phyloP scores from a whole-genome alignment of 2,888 invertebrate genomes.

The Campaea margaritaria region DNA sequence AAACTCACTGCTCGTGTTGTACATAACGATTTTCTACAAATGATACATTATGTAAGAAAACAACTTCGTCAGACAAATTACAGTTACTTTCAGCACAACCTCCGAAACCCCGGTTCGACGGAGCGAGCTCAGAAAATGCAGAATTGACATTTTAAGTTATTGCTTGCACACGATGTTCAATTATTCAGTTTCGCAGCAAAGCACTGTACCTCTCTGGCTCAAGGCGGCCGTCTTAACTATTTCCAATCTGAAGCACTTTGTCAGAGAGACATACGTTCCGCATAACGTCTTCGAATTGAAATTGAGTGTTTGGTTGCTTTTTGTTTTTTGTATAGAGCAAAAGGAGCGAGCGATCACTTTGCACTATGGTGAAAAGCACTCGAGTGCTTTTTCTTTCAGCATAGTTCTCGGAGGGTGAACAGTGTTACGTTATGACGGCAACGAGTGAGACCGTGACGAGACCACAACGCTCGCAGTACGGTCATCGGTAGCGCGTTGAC shows the following conservation, averaged over 20 bases:
- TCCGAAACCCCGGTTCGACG: slow-evolving; percentile 8
- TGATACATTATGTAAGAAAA: not conserved
- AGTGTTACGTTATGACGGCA: too few species aligned
- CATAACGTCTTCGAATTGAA: slow-evolving; percentile 32
- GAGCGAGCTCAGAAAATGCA: slow-evolving; percentile 33
- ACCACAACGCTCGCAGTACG: too few species aligned
- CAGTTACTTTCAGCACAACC: slow-evolving; percentile 8
- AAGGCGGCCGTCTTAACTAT: slow-evolving; percentile 22
- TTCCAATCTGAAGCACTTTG: slow-evolving; percentile 44
- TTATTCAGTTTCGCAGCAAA: slow-evolving; percentile 39
- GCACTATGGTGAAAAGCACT: too few species aligned
- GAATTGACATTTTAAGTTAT: slow-evolving; percentile 46
- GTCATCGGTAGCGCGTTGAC: too few species aligned
- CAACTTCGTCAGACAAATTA: not conserved
- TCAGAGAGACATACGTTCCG: slow-evolving; percentile 41
- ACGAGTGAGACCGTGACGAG: too few species aligned
- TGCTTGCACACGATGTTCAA: slow-evolving; percentile 37
- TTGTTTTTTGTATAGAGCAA: too few species aligned
- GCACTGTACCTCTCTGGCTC: slow-evolving; percentile 9
- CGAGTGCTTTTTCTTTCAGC: too few species aligned
- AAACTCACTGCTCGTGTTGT: too few species aligned
- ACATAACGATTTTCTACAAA: not conserved
- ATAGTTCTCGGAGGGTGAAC: too few species aligned
- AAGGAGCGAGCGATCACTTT: too few species aligned
- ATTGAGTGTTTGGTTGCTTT: slow-evolving; percentile 40